phyloP scores from a whole-genome alignment of 2,113 vertebrate genomes.

The Atlantisia rogersi region DNA sequence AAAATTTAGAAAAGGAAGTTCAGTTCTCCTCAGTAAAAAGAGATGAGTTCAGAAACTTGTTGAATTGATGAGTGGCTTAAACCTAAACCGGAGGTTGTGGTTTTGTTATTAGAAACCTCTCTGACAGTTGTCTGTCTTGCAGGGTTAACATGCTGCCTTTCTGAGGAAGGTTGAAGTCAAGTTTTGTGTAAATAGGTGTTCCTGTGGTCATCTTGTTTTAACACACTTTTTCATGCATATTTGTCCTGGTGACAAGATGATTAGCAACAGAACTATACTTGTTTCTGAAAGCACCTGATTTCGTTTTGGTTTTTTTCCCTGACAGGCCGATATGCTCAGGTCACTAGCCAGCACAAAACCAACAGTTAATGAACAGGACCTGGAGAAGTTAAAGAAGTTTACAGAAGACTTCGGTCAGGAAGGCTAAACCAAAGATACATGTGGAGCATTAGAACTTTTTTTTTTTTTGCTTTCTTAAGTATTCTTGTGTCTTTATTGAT shows the following conservation, averaged over 20 bases:
- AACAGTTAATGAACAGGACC: conserved; percentile 95
- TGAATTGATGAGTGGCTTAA: not conserved
- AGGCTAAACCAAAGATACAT: conserved; percentile 80
- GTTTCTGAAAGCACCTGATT: not conserved
- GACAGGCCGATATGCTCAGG: conserved; percentile 89
- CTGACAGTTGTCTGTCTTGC: not conserved
- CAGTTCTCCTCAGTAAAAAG: not conserved
- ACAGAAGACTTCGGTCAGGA: conserved; percentile 99
- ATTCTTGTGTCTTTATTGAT: conserved; percentile 55
- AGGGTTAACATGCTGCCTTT: not conserved
- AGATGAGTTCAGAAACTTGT: not conserved
- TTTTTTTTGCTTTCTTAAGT: conserved; percentile 16
- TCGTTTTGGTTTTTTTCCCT: not conserved
- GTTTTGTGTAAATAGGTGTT: not conserved
- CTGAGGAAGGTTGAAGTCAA: not conserved
- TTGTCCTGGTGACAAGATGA: not conserved
- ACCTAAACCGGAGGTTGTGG: not conserved
- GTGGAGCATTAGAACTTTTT: not conserved
- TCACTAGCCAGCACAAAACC: conserved; percentile 89
- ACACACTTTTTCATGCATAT: not conserved
- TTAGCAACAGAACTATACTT: not conserved
- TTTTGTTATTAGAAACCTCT: not conserved
- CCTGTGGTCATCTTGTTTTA: not conserved
- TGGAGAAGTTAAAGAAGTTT: conserved; percentile 96
- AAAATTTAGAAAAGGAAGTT: not conserved